Percentiles rank a stretch among this genome's conserved stretches.
Conservation (phyloP, 2,888 invertebrate genomes). For the Stenichneumon culpator region DNA sequence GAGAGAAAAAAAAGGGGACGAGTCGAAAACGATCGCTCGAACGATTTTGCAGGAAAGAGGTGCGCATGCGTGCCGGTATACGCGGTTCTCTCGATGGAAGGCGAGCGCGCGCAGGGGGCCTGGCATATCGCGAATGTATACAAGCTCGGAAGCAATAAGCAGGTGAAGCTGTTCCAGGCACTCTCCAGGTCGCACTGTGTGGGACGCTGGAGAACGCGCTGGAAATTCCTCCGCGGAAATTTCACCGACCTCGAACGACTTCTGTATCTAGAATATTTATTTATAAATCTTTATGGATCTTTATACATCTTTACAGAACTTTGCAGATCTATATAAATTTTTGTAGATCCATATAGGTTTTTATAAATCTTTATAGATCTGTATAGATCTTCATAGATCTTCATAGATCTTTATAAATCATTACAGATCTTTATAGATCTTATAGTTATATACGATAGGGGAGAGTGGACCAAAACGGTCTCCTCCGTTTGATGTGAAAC, state of each 20-base stretch:
- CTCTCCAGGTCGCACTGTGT: conserved; percentile 13
- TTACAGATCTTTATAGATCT: no score
- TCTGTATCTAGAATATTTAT: conserved; percentile 54
- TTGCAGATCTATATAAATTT: background rate
- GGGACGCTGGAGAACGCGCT: conserved; percentile 41
- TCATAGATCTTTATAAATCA: no score
- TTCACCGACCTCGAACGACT: conserved; percentile 77
- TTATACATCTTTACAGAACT: conserved; percentile 30
- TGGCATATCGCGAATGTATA: conserved; percentile 14
- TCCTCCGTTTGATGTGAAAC: no score
- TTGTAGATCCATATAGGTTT: background rate
- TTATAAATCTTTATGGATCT: conserved; percentile 33
- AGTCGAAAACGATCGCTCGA: conserved; percentile 24
- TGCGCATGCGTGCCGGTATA: background rate
- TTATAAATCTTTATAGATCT: background rate
- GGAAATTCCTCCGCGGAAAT: conserved; percentile 68
- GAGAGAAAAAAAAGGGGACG: conserved; percentile 27
- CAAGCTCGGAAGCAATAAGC: conserved; percentile 30
- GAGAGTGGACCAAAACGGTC: no score
- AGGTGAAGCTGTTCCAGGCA: conserved; percentile 57
- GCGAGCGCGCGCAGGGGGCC: background rate
- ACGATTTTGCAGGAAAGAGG: conserved; percentile 40
- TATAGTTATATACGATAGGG: no score
- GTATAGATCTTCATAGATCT: no score
- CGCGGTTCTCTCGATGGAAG: background rate